Evolutionary conservation across 2,888 invertebrate genomes (phyloP), one percentile per base, ranked within the genome.

Genomic region (Nudaria mundana): DNA sequence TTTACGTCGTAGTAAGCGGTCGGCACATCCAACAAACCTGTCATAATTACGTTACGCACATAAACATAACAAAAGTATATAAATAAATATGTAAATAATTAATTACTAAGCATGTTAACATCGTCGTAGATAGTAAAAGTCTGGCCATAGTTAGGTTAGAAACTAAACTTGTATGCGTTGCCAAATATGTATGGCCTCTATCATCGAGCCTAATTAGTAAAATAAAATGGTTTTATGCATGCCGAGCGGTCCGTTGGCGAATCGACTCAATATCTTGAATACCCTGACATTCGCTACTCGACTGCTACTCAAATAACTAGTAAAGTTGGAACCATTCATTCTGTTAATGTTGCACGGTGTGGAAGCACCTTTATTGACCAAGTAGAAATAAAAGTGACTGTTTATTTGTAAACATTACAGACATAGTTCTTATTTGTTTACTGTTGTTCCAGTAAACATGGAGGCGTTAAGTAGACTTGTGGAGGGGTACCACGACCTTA

Each of bases 401-500:
- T n/a, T n/a, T n/a, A n/a, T 28, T 24, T 25, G 37, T 32, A n/a
- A 14, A 15, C 8, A 24, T 35, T 13, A n/a, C 8, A 20, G 8
- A 20, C 25, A 6, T 15, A 10, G 14, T 24, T 13, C 14, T 30
- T n/a, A 32, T 48, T 40, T 36, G 34, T 8, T 56, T 67, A 39
- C 57, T 26, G 28, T 76, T 82, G 77, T 87, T 83, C 11, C 81
- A 85, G 88, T 71, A 60, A 86, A 76, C 80, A 94, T 94, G 94
- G 91, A 90, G 66, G 59, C 90, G 66, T 76, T 93, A 44, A 75
- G 77, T 64, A 83, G 81, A 65, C 69, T 93, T 54, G 90, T 92
- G 61, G 92, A 91, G 56, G 90, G 91, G 14, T 94, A 94, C 77
- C 90, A 91, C 62, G 94, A 95, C 73, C 71, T 96, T 44, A 94